phyloP scores from a whole-genome alignment of 1,140 invertebrate genomes.

The Oncopodura yosiiana region DNA sequence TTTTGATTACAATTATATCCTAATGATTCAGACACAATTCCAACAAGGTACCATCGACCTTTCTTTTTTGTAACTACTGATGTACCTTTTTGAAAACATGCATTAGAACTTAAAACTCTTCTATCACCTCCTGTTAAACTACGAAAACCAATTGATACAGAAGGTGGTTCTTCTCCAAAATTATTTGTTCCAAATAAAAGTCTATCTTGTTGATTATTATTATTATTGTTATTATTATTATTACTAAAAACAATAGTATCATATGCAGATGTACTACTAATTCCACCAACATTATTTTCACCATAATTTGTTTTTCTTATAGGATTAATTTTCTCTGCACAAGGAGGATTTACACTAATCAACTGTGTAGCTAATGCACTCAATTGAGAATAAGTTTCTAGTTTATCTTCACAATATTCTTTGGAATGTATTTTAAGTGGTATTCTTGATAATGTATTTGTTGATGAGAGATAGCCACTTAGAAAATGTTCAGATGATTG shows the following conservation, averaged over 20 bases:
- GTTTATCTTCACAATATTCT: conserved; percentile 4
- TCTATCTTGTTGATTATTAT: no score
- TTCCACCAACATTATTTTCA: no score
- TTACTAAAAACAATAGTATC: no score
- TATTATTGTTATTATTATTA: no score
- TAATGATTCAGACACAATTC: conserved; percentile 10
- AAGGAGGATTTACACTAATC: no score
- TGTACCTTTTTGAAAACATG: conserved; percentile 19
- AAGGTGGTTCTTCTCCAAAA: no score
- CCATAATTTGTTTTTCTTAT: no score
- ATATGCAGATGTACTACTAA: no score
- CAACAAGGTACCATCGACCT: conserved; percentile 15
- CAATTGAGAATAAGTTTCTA: not conserved
- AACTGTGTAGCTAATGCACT: not conserved
- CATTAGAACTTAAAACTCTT: conserved; percentile 4
- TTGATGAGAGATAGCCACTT: not conserved
- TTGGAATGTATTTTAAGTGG: not conserved
- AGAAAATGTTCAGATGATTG: conserved; percentile 5
- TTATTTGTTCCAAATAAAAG: no score
- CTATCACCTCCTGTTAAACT: not conserved
- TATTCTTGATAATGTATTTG: not conserved
- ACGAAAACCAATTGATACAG: no score
- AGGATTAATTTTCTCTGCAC: no score
- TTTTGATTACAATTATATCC: conserved; percentile 13
- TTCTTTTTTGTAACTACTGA: conserved; percentile 3